Base-by-base conservation (phyloP, 1,140 invertebrate species). In the Lepidurus couesii region DNA sequence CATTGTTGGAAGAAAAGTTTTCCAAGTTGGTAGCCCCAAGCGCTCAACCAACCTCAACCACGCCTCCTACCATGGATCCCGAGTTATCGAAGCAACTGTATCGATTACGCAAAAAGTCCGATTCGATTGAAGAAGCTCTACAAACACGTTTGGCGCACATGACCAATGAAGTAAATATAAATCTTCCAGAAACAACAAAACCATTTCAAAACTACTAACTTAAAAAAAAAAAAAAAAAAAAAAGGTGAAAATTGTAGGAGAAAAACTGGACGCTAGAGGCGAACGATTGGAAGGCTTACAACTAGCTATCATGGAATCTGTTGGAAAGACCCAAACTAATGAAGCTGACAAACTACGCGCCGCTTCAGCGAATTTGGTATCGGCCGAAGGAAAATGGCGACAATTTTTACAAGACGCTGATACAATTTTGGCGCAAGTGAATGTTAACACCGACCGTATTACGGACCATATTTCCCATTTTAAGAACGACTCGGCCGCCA, bases 101-200 rank as follows among this genome's bases (percentile, higher is more conserved):
- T 9, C 78, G 78, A 1, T 45, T 74, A 21, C 73, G 74, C 13
- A 79, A 79, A 26, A 79, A 79, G 7, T 84, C 92, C 11, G 89
- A 90, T 73, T 87, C 89, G 44, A 87, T 92, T 79, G 88, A 91
- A 82, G 89, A 87, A 79, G 88, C 89, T 76, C 82, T 93, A 79
- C 86, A 89, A 42, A 83, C 86, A 34, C 88, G 90, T 79, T 80
- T 83, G 80, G 79, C 77, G 1, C 81, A 82, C 75, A 74, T 83
- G 11, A 82, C 45, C 43, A 79, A 77, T 45, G 79, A 80, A 74
- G 79, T 79, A 74, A 53, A 65, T 9, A 42, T 3, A 16, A 4
- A 34, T 53, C 65, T 8, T n/a, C 5, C 16, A 76, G 26, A 65
- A 16, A 77, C 34, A 10, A n/a, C 21, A 6, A 16, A 77, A n/a